These are phyloP conservation scores for Eupleurogrammus muticus DNA, from an alignment of 2,797 vertebrate species.

Conservation along the genomic window DNA sequence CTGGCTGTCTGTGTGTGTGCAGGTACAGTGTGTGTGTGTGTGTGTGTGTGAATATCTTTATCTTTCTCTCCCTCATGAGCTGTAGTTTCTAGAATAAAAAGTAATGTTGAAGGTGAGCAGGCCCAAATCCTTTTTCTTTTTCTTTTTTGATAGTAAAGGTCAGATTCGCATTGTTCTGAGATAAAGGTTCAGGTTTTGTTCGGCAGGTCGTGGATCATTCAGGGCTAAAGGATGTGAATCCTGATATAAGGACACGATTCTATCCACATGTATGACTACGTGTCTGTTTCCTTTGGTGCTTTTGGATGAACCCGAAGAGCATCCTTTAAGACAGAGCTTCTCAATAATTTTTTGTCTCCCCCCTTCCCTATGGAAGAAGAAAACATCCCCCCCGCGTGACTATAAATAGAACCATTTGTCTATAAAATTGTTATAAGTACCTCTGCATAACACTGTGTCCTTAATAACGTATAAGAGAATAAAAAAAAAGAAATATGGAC, in stretches of 20 bases:
- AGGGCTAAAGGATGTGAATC: background rate
- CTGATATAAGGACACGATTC: background rate
- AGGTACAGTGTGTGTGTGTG: background rate
- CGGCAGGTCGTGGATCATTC: constrained; percentile 1
- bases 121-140: constrained; percentile 19
- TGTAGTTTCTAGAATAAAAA: constrained; percentile 16
- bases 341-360: too few relatives aligned
- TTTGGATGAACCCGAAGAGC: background rate
- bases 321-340: background rate
- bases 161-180: background rate
- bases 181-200: background rate
- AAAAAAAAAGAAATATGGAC: too few relatives aligned
- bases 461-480: too few relatives aligned
- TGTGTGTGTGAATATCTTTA: constrained; percentile 29
- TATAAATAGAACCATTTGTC: too few relatives aligned
- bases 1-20: constrained; percentile 25
- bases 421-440: too few relatives aligned
- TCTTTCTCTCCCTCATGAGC: constrained; percentile 34
- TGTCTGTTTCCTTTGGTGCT: constrained; percentile 18
- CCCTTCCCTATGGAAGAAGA: too few relatives aligned
- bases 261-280: background rate
- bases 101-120: constrained; percentile 14
- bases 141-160: constrained; percentile 2
- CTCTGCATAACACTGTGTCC: too few relatives aligned
- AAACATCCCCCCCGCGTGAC: too few relatives aligned